phyloP scores from a whole-genome alignment of 2,888 invertebrate species.

The Campoletis raptor region DNA sequence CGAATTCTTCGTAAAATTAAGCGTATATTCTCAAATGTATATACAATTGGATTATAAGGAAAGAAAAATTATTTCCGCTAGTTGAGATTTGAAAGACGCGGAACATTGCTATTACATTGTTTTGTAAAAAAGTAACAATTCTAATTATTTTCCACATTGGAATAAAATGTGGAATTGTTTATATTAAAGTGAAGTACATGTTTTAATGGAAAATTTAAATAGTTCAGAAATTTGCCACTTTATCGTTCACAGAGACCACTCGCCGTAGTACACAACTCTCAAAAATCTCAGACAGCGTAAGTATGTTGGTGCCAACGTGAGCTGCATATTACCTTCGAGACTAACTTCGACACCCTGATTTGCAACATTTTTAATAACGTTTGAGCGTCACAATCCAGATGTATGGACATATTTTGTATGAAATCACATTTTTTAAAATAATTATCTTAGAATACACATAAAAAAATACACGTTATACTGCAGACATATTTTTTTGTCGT shows the following conservation, averaged over 20 bases:
- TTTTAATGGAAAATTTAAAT: background rate
- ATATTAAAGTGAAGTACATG: constrained; percentile 21
- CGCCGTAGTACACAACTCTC: constrained; percentile 11
- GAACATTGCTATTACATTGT: background rate
- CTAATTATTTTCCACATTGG: background rate
- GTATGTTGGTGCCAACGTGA: constrained; percentile 72
- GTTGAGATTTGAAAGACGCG: background rate
- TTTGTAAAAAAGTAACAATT: background rate
- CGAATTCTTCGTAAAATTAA: background rate
- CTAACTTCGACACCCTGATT: constrained; percentile 75
- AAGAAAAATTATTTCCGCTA: background rate
- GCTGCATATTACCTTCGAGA: constrained; percentile 78
- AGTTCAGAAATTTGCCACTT: constrained; percentile 22
- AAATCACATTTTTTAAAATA: background rate
- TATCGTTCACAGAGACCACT: constrained; percentile 29
- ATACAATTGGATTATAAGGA: background rate
- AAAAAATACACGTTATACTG: background rate
- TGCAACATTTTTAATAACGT: constrained; percentile 81
- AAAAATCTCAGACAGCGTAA: constrained; percentile 7
- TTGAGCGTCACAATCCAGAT: constrained; percentile 76
- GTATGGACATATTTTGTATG: background rate
- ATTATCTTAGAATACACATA: background rate
- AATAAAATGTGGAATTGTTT: background rate
- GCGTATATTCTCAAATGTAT: background rate
- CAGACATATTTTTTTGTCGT: background rate